Evolutionary conservation across 2,888 invertebrate genomes (phyloP), one percentile per base, ranked within the genome.

Genomic region (Allygus modestus): DNA sequence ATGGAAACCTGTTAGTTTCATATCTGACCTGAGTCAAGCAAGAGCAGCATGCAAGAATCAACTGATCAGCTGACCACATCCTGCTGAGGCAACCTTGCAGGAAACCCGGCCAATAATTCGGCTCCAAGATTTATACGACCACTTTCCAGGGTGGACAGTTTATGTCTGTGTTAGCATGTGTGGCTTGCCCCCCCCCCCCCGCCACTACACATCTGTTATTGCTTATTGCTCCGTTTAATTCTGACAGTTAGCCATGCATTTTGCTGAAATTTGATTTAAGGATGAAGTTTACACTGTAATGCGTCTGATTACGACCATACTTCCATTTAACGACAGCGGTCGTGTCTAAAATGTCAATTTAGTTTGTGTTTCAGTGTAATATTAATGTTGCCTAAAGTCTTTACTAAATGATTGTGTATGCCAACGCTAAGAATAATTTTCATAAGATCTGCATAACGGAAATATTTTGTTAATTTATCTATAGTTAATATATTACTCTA

Each of bases 111-210:
- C 41, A 23, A 20, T 71, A 71, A 71, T 71, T 41, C 12, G 71
- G 71, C 31, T 37, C 11, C 15, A 71, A n/a, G 41, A 71, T 71
- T 71, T 71, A 71, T 41, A 23, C 11, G 37, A 33, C 41, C 71
- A 71, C 71, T 71, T 71, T 71, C 71, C 31, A 41, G 41, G 37
- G 9, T 11, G 20, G 71, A 37, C 33, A 71, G 71, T 71, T 71
- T 71, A 71, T 71, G 71, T 37, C 71, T 71, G 41, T 71, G 71
- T 41, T 71, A 71, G 41, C 71, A 11, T 37, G 41, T 71, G 37
- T 2, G 17, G 11, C 31, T 31, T 1, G 9, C 69, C 37, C 61
- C 23, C 26, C 15, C 9, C 31, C 28, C 23, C 20, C 69, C 28
- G 12, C 17, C 46, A 37, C 2, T 58, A 28, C 31, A 65, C 65